Evolutionary conservation across 2,888 invertebrate genomes (phyloP), one percentile per base, ranked within the genome.

Genomic region (Ormyrus pomaceus): DNA sequence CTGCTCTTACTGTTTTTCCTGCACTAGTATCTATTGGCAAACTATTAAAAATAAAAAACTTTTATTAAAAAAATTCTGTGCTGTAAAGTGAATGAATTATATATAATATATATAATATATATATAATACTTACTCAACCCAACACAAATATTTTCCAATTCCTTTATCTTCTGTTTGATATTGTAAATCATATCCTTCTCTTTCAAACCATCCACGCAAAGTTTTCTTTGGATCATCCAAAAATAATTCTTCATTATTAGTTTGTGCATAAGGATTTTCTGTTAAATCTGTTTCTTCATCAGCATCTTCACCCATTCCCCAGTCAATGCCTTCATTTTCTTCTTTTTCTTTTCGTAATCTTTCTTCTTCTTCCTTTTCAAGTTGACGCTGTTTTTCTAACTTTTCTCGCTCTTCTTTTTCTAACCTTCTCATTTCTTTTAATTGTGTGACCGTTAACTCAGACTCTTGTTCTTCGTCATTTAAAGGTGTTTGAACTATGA

Each of bases 281-380:
- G 94, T 91, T 4, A 96, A 88, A 87, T 97, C 97, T 0, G 94
- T 93, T 85, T 96, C 96, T 84, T 96, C 97, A 84, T 96, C 96
- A 0, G 97, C 97, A 87, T 98, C 97, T 84, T 97, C 97, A 94
- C 96, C 95, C 95, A 99, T 96, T 84, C 99, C 99, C 99, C 99
- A 99, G 88, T 95, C 94, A 82, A 98, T 95, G 5, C 98, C 98
- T 83, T 94, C 94, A 53, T 94, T 94, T 77, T 93, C 93, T 58
- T 92, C 92, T 83, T 91, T 92, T 85, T 92, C 93, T 82, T 89
- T 89, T 86, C 89, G 91, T 66, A 92, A 92, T 72, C 92, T 92
- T 81, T 89, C 91, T 86, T 92, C 91, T 83, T 91, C 91, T 84
- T 93, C 91, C 83, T 91, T 90, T 58, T 92, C 91, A 75, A 91